These are phyloP conservation scores for Centrocercus urophasianus DNA, from an alignment of 2,113 vertebrate species.

Conservation along the genomic window DNA sequence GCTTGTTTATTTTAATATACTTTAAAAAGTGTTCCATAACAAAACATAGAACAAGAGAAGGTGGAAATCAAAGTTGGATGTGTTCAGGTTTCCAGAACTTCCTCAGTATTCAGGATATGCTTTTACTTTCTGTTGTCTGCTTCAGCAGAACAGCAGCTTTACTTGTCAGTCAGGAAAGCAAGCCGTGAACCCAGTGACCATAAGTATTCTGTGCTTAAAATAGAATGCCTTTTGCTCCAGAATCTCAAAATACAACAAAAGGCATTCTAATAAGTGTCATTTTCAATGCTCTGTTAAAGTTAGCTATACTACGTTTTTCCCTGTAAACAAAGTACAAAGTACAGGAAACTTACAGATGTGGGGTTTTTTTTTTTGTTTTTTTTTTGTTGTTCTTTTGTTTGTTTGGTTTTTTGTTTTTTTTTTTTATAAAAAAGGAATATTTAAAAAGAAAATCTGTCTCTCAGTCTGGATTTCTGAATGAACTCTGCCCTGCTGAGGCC, in stretches of 20 bases:
- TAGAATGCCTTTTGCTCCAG: constrained; percentile 59
- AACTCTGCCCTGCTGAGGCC: not conserved
- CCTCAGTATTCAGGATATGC: not conserved
- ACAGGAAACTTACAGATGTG: not conserved
- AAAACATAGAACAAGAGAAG: not conserved
- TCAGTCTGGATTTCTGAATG: not conserved
- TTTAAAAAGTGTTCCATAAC: not conserved
- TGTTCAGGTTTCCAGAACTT: not conserved
- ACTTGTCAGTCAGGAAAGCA: constrained; percentile 56
- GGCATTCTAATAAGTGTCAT: not conserved
- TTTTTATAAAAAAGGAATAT: not conserved
- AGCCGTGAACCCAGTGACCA: not conserved
- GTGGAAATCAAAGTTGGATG: not conserved
- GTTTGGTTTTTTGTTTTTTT: not conserved
- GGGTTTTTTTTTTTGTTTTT: not conserved
- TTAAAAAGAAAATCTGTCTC: not conserved
- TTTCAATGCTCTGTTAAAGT: not conserved
- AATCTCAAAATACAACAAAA: not conserved
- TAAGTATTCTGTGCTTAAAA: constrained; percentile 35
- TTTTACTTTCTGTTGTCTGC: not conserved
- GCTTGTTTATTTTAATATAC: not conserved
- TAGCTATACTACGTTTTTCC: not conserved
- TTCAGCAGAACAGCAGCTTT: constrained; percentile 43
- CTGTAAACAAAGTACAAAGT: not conserved
- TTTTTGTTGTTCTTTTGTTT: no score